phyloP scores from a whole-genome alignment of 2,797 vertebrate species.

The Balearica regulorum region DNA sequence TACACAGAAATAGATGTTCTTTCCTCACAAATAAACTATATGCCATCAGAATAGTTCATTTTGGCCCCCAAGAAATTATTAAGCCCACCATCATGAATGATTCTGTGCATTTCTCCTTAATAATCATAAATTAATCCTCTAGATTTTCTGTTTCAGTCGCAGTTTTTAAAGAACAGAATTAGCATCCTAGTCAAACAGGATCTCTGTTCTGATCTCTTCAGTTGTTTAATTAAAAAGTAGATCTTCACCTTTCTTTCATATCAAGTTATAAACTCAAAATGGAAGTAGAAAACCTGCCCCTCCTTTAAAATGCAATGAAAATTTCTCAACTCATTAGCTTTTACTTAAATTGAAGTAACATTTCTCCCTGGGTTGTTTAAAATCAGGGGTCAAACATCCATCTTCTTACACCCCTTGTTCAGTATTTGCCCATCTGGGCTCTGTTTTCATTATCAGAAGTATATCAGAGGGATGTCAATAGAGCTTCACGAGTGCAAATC shows the following conservation, averaged over 20 bases:
- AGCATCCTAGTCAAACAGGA: constrained; percentile 25
- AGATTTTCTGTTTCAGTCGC: background rate
- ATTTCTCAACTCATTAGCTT: background rate
- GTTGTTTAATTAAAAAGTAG: constrained; percentile 34
- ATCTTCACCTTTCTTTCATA: constrained; percentile 20
- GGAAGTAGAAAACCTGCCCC: background rate
- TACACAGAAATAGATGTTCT: constrained; percentile 57
- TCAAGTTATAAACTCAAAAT: background rate
- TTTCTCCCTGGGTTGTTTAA: background rate
- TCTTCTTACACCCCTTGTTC: background rate
- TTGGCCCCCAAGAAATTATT: constrained; percentile 47
- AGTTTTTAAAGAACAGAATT: constrained; percentile 47
- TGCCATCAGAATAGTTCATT: constrained; percentile 25
- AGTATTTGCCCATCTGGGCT: background rate
- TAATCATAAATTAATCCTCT: background rate
- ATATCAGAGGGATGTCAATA: background rate
- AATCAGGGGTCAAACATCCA: background rate
- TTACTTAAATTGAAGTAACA: background rate
- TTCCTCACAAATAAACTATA: constrained; percentile 44
- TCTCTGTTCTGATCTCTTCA: constrained; percentile 16
- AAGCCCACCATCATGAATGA: background rate
- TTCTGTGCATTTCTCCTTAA: background rate
- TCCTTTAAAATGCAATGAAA: background rate
- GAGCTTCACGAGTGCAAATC: background rate
- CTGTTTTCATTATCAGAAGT: background rate